A percentile compares a stretch with the other conserved stretches of the same genome.
Conservation (phyloP, 2,113 vertebrate genomes). For the Trogon melanurus region DNA sequence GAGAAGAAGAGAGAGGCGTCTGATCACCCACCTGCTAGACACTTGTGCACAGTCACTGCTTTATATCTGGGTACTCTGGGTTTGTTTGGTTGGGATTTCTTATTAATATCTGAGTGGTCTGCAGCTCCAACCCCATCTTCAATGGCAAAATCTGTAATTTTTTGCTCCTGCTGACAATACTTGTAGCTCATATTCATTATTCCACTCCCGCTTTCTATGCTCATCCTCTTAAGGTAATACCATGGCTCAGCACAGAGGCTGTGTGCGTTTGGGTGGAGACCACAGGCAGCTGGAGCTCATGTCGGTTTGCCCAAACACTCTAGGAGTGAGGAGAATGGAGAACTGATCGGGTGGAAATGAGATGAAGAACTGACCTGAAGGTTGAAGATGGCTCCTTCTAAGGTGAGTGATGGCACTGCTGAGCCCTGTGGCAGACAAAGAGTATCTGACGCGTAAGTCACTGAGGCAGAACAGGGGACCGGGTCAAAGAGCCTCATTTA, state of each 20-base stretch:
- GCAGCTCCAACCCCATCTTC: neutral
- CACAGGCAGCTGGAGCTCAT: neutral
- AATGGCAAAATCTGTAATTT: fast-evolving
- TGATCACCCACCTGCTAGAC: fast-evolving
- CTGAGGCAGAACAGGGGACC: neutral
- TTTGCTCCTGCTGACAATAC: no score
- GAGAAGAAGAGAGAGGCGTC: fast-evolving
- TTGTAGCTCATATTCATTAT: no score
- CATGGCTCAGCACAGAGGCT: neutral
- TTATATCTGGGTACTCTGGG: fast-evolving
- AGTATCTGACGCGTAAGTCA: neutral
- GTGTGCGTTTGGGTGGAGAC: neutral
- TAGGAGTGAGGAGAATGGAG: neutral
- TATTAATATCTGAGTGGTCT: neutral
- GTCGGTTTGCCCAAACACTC: neutral
- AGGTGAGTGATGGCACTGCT: neutral
- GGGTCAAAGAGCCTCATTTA: neutral
- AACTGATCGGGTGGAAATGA: neutral
- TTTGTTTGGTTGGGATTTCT: neutral
- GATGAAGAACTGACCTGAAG: neutral
- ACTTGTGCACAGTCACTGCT: fast-evolving
- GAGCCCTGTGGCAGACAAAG: neutral
- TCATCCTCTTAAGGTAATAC: fast-evolving
- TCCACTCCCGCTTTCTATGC: neutral
- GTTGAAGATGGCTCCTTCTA: neutral